Evolutionary conservation across 2,888 invertebrate genomes (phyloP).

Genomic region (Eristalis arbustorum): DNA sequence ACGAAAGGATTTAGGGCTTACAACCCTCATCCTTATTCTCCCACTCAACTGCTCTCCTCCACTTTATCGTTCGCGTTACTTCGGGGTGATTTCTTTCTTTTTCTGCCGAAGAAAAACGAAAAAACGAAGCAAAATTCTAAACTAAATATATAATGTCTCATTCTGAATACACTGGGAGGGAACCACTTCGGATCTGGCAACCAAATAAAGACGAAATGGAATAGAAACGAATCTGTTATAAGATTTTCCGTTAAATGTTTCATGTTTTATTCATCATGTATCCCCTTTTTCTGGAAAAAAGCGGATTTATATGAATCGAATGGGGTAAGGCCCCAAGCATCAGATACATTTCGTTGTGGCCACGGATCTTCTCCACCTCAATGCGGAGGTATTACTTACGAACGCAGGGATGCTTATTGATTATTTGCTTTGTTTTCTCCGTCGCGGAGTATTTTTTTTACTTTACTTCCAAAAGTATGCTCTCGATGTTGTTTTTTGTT

Average conservation of each 20-base stretch:
- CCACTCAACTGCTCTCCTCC: neutral
- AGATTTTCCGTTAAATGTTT: conserved; percentile 66
- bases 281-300: conserved; percentile 66
- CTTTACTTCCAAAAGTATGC: neutral
- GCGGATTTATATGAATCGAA: conserved; percentile 59
- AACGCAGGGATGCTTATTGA: neutral
- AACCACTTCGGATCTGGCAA: neutral
- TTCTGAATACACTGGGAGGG: neutral
- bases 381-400: conserved; percentile 31
- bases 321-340: conserved; percentile 44
- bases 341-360: conserved; percentile 10
- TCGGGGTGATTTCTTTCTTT: neutral
- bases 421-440: neutral
- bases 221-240: conserved; percentile 54
- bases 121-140: neutral
- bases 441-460: no score
- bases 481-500: neutral
- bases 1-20: conserved; percentile 26
- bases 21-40: neutral
- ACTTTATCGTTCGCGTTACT: conserved; percentile 10
- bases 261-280: conserved; percentile 71
- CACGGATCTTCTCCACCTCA: neutral
- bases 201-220: conserved; percentile 18
- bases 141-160: neutral
- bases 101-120: neutral